These are phyloP conservation scores for Drosophila suboccidentalis DNA, from an alignment of 2,888 invertebrate genomes.

Conservation along the genomic window DNA sequence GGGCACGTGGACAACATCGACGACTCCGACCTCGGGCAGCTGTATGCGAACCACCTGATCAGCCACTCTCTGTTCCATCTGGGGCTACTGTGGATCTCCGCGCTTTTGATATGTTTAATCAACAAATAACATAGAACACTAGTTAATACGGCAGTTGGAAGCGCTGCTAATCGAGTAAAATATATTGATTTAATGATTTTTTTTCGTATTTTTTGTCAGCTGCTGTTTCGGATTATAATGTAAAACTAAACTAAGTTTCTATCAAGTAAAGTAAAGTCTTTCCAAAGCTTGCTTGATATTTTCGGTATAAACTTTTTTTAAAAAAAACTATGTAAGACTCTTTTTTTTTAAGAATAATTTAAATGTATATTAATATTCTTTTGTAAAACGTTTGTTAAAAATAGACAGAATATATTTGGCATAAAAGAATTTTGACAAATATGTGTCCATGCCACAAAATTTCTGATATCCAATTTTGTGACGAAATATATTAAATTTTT, in stretches of 20 bases:
- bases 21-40: conserved; percentile 12
- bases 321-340: no score
- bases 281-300: conserved; percentile 2
- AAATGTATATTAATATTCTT: no score
- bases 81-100: background rate
- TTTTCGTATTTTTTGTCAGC: conserved; percentile 8
- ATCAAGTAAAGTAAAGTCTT: background rate
- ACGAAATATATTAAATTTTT: no score
- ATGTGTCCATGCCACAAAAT: no score
- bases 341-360: no score
- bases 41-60: conserved; percentile 10
- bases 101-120: background rate
- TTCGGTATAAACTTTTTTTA: no score
- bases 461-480: no score
- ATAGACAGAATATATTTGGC: no score
- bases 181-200: conserved; percentile 18
- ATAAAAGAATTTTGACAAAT: no score
- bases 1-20: conserved; percentile 10
- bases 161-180: conserved; percentile 26
- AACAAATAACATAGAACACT: conserved; percentile 10
- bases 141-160: conserved; percentile 65
- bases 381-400: no score
- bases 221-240: conserved; percentile 6
- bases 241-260: conserved; percentile 5
- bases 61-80: conserved; percentile 12